Conservation (phyloP, 2,113 vertebrate species). For the Rhabdornis inornatus region DNA sequence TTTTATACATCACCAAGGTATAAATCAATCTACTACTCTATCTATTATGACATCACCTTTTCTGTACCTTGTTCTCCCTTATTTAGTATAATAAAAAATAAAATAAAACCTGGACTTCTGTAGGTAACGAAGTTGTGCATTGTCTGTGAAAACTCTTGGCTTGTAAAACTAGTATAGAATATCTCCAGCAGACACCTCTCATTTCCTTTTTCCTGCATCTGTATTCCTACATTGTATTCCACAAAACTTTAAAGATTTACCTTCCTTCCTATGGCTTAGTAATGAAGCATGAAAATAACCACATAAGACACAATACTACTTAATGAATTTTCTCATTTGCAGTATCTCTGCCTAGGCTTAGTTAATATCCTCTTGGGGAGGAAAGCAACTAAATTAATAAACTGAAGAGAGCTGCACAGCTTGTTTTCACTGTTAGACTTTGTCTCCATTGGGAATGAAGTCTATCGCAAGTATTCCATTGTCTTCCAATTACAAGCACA, state of each 20-base stretch:
- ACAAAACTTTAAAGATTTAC: neutral
- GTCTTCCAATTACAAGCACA: neutral
- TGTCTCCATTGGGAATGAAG: neutral
- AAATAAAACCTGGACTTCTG: neutral
- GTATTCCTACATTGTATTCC: neutral
- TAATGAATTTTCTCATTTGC: neutral
- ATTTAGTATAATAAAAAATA: neutral
- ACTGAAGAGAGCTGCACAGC: neutral
- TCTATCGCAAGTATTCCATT: neutral
- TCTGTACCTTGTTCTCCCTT: neutral
- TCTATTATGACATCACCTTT: neutral
- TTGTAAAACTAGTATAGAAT: neutral
- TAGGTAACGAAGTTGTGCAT: neutral
- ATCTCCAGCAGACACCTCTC: neutral
- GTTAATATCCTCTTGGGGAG: neutral
- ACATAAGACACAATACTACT: neutral
- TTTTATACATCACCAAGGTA: neutral
- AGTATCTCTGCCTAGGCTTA: neutral
- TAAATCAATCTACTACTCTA: neutral
- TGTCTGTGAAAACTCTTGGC: neutral
- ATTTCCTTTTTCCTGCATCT: neutral
- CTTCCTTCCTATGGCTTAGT: neutral
- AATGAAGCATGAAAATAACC: neutral
- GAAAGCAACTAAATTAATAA: neutral
- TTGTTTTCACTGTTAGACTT: neutral